phyloP scores from a whole-genome alignment of 2,888 invertebrate species.

The Caenorhabditis japonica region DNA sequence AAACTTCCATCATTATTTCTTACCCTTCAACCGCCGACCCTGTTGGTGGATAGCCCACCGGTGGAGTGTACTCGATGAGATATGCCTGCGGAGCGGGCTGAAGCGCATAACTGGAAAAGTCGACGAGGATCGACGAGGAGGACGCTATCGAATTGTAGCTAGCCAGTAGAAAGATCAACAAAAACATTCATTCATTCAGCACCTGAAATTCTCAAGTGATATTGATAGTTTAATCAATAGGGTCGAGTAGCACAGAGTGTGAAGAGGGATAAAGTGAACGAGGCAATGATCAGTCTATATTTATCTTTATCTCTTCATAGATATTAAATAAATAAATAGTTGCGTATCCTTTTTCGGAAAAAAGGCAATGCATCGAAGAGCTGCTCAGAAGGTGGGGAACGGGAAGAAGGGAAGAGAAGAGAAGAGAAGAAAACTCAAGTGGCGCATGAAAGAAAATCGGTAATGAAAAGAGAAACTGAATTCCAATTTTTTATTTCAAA shows the following conservation, averaged over 20 bases:
- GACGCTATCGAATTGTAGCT: slow-evolving; percentile 49
- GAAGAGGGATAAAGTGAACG: slow-evolving; percentile 24
- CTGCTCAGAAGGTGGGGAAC: background rate
- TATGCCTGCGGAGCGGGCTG: slow-evolving; percentile 58
- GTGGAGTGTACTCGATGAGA: slow-evolving; percentile 70
- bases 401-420: slow-evolving; percentile 6
- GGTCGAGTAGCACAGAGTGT: slow-evolving; percentile 14
- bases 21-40: slow-evolving; percentile 58
- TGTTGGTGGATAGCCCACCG: slow-evolving; percentile 64
- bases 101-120: slow-evolving; percentile 61
- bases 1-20: no score
- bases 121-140: slow-evolving; percentile 67
- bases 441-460: background rate
- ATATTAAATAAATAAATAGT: slow-evolving; percentile 39
- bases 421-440: background rate
- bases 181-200: slow-evolving; percentile 57
- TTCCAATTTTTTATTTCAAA: background rate
- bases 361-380: slow-evolving; percentile 4
- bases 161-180: slow-evolving; percentile 56
- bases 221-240: background rate
- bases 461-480: slow-evolving; percentile 1
- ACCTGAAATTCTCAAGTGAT: slow-evolving; percentile 4
- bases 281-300: slow-evolving; percentile 23
- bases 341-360: slow-evolving; percentile 28
- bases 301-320: slow-evolving; percentile 12